Conservation (phyloP, 2,797 vertebrate genomes). For the Propithecus perrieri region DNA sequence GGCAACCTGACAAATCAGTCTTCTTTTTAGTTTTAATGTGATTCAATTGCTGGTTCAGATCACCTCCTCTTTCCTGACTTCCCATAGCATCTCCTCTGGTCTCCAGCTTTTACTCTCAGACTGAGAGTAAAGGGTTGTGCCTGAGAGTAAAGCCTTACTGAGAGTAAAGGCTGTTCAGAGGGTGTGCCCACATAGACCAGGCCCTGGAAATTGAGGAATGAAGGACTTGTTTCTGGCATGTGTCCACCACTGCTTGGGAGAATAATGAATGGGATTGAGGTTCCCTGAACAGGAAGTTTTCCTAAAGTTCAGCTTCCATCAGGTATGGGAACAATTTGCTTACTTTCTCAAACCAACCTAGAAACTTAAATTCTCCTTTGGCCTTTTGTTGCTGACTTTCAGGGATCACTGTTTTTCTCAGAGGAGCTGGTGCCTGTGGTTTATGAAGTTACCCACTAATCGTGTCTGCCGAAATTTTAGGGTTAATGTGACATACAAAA, state of each 20-base stretch:
- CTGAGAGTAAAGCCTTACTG: too few species aligned
- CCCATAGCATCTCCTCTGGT: background rate
- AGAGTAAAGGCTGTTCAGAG: background rate
- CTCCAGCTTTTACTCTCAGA: background rate
- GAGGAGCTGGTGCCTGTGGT: background rate
- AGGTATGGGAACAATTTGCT: background rate
- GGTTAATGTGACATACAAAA: background rate
- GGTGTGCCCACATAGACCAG: background rate
- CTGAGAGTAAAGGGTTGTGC: too few species aligned
- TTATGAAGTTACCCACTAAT: background rate
- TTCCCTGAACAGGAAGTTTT: background rate
- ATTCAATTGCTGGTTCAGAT: background rate
- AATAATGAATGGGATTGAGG: background rate
- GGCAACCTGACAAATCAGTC: background rate
- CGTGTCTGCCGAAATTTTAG: background rate
- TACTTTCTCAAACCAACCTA: background rate
- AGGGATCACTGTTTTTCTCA: background rate
- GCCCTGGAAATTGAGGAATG: background rate
- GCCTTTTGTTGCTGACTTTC: background rate
- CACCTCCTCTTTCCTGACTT: background rate
- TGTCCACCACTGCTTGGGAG: background rate
- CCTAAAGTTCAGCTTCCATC: background rate
- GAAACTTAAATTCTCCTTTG: background rate
- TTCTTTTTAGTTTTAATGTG: background rate
- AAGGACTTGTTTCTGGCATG: background rate